Percentiles rank a stretch among this genome's conserved stretches.
Evolutionary conservation across 2,797 vertebrate genomes (phyloP).

Genomic region (Hapalemur alaotrensis): DNA sequence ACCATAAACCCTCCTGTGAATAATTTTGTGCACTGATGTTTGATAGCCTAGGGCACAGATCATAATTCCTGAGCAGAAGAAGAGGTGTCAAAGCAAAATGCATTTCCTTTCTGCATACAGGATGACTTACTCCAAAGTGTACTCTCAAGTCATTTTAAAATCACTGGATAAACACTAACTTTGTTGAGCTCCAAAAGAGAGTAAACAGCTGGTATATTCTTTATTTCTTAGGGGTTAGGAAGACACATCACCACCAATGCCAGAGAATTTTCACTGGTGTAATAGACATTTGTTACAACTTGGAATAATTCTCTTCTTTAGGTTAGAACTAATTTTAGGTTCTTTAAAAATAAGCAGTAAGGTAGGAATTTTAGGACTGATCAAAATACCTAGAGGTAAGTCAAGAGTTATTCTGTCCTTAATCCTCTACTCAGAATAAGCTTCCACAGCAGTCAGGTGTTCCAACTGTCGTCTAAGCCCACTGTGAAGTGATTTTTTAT

Average conservation of each 20-base stretch:
- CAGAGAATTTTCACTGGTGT: background rate
- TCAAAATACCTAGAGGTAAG: background rate
- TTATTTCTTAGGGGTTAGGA: background rate
- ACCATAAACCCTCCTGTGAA: conserved; percentile 87
- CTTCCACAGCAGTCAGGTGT: background rate
- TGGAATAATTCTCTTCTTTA: background rate
- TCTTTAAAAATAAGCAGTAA: background rate
- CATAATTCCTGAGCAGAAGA: conserved; percentile 84
- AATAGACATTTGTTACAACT: background rate
- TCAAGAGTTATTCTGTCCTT: background rate
- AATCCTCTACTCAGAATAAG: background rate
- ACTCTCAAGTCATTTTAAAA: conserved; percentile 73
- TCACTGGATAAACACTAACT: conserved; percentile 61
- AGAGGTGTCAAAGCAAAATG: conserved; percentile 82
- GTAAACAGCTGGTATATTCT: conserved; percentile 26
- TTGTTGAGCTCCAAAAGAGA: conserved; percentile 55
- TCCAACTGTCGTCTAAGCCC: background rate
- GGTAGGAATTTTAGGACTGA: background rate
- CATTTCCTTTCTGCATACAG: conserved; percentile 82
- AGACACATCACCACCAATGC: background rate
- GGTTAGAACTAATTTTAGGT: background rate
- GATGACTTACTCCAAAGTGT: conserved; percentile 72
- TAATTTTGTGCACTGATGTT: conserved; percentile 86
- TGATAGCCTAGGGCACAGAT: conserved; percentile 87
- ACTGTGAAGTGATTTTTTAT: background rate